phyloP scores from a whole-genome alignment of 2,797 vertebrate genomes.

The Paguma larvata region DNA sequence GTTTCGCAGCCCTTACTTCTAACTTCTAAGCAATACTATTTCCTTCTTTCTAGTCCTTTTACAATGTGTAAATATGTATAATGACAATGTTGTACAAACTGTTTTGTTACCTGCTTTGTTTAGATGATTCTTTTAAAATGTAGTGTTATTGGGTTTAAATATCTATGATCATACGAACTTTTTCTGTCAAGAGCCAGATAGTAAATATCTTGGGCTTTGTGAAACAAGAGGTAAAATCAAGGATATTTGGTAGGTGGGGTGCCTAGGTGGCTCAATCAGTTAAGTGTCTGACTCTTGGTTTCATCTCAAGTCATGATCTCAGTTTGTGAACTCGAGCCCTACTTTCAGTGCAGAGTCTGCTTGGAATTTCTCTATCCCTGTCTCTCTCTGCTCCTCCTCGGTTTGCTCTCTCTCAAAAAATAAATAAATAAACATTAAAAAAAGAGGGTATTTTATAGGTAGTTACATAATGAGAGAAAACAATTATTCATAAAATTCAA shows the following conservation, averaged over 20 bases:
- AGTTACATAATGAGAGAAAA: background rate
- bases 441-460: background rate
- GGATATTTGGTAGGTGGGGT: background rate
- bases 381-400: too few relatives aligned
- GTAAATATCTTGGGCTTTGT: conserved; percentile 28
- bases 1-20: background rate
- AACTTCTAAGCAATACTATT: conserved; percentile 32
- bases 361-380: too few relatives aligned
- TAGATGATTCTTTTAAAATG: conserved; percentile 29
- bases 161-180: background rate
- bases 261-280: too few relatives aligned
- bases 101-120: background rate
- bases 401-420: too few relatives aligned
- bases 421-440: too few relatives aligned
- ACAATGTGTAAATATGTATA: background rate
- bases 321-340: too few relatives aligned
- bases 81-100: background rate
- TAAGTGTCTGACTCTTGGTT: too few relatives aligned
- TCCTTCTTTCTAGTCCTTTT: conserved; percentile 19
- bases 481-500: conserved; percentile 36
- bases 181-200: background rate
- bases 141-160: background rate
- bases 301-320: too few relatives aligned
- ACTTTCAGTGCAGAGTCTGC: too few relatives aligned
- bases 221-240: background rate